Base-by-base conservation (phyloP, 2,888 invertebrate species). In the Agriopis aurantiaria region DNA sequence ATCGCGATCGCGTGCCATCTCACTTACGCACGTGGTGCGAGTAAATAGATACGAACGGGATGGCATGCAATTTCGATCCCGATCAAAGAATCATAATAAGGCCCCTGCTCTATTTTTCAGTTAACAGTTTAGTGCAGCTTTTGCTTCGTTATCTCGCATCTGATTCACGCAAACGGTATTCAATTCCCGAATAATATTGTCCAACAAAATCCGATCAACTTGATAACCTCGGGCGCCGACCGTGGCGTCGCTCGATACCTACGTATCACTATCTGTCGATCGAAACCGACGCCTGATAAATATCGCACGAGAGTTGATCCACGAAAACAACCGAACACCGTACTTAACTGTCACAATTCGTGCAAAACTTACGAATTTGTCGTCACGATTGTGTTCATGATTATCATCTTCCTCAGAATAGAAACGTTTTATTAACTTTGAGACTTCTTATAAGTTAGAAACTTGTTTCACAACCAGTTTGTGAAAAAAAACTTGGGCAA, bases 291-390 rank as follows among this genome's bases (percentile, higher is more conserved):
- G 66, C 57, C 68, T 66, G 74, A 76, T 75, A 71, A 65, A 53
- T 67, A 72, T 75, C 72, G 69, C 58, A 49, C 59, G 49, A 46
- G 53, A 69, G 72, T 75, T 51, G 73, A 71, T 52, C 68, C 58
- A 46, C 23, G 59, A 62, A 45, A 57, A 33, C 61, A 56, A 40
- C 53, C 45, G 49, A 48, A 52, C 52, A 52, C 43, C 23, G 23
- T 33, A n/a, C n/a, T n/a, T n/a, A 63, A 78, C 64, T 79, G 75
- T 72, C 75, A 85, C 82, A 89, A 72, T 80, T 88, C 91, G 88
- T 89, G 90, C 87, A 78, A 79, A 87, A 86, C 82, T 81, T 82
- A 85, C 81, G 84, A 86, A 89, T 88, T 87, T 87, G 86, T 82
- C 81, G 87, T 89, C 91, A 91, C 91, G 91, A 90, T 86, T 79